phyloP scores from a whole-genome alignment of 2,113 vertebrate genomes.

The Mixornis gularis region DNA sequence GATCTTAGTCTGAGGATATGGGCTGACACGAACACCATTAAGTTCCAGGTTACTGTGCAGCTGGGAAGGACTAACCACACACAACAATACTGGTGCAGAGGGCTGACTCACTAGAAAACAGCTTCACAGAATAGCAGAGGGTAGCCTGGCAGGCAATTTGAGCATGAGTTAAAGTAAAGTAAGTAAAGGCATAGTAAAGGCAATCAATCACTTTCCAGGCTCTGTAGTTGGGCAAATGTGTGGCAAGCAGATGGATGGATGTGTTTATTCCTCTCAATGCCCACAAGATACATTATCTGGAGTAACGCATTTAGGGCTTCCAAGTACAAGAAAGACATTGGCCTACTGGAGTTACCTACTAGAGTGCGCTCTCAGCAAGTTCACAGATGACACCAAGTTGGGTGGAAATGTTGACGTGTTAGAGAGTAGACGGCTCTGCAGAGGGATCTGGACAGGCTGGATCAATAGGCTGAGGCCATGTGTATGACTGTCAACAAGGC shows the following conservation, averaged over 20 bases:
- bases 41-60: background rate
- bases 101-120: background rate
- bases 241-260: background rate
- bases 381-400: background rate
- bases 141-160: background rate
- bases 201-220: background rate
- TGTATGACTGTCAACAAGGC: background rate
- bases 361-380: background rate
- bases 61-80: background rate
- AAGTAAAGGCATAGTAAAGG: background rate
- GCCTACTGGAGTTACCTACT: background rate
- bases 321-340: background rate
- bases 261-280: background rate
- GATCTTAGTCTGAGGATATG: background rate
- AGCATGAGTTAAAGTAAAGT: background rate
- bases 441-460: background rate
- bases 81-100: accelerated
- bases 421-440: background rate
- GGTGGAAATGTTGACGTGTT: background rate
- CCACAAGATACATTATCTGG: background rate
- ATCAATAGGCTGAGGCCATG: background rate
- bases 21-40: background rate
- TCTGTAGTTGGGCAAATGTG: background rate
- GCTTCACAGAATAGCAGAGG: background rate
- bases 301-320: background rate